phyloP scores from a whole-genome alignment of 2,888 invertebrate species.

The Diarsia dahlii region DNA sequence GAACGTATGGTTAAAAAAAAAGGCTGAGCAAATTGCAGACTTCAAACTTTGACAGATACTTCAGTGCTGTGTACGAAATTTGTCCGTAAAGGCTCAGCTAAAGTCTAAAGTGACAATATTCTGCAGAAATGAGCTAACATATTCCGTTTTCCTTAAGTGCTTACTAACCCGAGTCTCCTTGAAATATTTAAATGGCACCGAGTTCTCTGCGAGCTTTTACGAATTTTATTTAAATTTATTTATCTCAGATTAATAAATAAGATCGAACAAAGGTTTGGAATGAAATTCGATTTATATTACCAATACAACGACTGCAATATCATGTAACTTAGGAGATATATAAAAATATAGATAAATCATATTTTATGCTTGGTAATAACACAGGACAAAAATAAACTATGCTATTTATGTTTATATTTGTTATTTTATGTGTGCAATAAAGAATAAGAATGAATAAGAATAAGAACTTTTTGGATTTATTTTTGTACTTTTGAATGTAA shows the following conservation, averaged over 20 bases:
- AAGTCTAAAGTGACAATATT: constrained; percentile 20
- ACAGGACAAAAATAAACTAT: not conserved
- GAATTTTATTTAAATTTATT: constrained; percentile 52
- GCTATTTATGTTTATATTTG: too few species aligned
- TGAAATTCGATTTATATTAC: constrained; percentile 2
- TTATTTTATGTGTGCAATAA: too few species aligned
- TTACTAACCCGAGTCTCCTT: constrained; percentile 53
- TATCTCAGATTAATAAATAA: constrained; percentile 23
- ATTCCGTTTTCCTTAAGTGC: constrained; percentile 35
- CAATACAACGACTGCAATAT: not conserved
- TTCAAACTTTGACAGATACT: not conserved
- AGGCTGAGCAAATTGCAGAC: not conserved
- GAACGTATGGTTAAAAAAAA: not conserved
- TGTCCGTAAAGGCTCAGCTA: not conserved
- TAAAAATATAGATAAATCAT: too few species aligned
- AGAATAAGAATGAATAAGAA: too few species aligned
- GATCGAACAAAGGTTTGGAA: constrained; percentile 3
- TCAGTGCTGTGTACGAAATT: not conserved
- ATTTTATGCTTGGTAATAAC: not conserved
- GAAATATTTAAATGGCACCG: constrained; percentile 65
- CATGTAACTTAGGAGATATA: too few species aligned
- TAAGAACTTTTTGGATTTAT: not conserved
- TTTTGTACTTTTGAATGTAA: not conserved
- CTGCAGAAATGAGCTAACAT: constrained; percentile 13
- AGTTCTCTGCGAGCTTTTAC: constrained; percentile 57